Conservation (phyloP, 2,113 vertebrate species). For the Pachycephala philippinensis region DNA sequence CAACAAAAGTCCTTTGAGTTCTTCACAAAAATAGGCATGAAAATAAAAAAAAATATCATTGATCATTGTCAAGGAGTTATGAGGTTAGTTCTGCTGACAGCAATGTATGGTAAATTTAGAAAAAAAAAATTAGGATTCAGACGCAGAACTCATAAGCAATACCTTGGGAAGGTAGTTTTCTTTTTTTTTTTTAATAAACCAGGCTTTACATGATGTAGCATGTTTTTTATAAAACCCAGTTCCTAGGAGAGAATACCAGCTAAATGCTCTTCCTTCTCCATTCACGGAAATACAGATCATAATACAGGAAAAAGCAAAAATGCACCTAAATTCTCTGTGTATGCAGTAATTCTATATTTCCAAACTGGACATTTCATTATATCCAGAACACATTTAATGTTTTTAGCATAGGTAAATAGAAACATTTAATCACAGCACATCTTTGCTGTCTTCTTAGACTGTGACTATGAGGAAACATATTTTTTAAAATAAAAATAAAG, state of each 20-base stretch:
- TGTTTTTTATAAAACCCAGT: rapidly evolving
- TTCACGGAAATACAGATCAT: background rate
- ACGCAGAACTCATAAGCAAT: background rate
- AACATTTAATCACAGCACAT: background rate
- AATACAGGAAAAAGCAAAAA: background rate
- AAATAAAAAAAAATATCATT: background rate
- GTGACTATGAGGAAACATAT: background rate
- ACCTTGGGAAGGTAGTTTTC: background rate
- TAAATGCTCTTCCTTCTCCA: background rate
- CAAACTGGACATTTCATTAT: background rate
- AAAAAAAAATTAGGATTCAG: background rate
- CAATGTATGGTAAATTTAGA: background rate
- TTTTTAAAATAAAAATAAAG: background rate
- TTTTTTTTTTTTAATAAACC: background rate
- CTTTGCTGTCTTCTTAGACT: background rate
- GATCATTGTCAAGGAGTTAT: background rate
- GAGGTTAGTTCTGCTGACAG: background rate
- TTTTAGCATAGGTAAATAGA: background rate
- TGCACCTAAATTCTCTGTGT: background rate
- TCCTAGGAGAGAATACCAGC: background rate
- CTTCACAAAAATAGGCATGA: background rate
- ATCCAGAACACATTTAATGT: background rate
- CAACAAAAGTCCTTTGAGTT: background rate
- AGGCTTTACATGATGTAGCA: background rate
- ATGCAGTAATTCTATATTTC: background rate